phyloP scores from a whole-genome alignment of 2,888 invertebrate genomes.

The Leucophenga montana region DNA sequence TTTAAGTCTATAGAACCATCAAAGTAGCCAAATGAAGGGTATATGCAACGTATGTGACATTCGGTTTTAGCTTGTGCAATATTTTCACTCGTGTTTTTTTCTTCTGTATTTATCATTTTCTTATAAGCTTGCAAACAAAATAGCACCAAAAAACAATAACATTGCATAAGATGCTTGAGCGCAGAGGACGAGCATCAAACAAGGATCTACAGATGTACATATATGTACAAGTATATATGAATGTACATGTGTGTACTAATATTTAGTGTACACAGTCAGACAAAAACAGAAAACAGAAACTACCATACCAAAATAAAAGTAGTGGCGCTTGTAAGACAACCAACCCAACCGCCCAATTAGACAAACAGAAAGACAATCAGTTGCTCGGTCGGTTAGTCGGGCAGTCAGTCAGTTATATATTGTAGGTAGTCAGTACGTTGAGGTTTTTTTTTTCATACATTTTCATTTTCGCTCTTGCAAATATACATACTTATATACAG shows the following conservation, averaged over 20 bases:
- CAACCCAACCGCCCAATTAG: conserved; percentile 3
- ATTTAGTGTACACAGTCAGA: not conserved
- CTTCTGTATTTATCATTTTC: not conserved
- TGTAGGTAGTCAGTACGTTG: too few species aligned
- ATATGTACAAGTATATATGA: not conserved
- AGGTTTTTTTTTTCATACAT: too few species aligned
- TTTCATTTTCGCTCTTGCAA: too few species aligned
- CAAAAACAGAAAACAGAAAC: conserved; percentile 10
- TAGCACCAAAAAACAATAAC: conserved; percentile 6
- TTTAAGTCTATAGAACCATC: too few species aligned
- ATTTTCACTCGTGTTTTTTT: not conserved
- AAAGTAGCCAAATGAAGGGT: too few species aligned
- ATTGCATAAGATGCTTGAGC: conserved; percentile 20
- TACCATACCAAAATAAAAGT: not conserved
- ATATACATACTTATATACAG: too few species aligned
- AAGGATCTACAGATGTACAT: not conserved
- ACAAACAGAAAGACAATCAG: not conserved
- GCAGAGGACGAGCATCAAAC: not conserved
- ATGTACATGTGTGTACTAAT: not conserved
- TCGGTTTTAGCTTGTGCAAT: not conserved
- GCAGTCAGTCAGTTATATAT: conserved; percentile 4
- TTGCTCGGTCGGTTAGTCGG: too few species aligned
- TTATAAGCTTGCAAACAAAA: not conserved
- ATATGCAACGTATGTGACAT: too few species aligned
- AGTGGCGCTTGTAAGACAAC: not conserved